These are phyloP conservation scores for Amorpha juglandis DNA, from an alignment of 2,888 invertebrate genomes.

Conservation along the genomic window DNA sequence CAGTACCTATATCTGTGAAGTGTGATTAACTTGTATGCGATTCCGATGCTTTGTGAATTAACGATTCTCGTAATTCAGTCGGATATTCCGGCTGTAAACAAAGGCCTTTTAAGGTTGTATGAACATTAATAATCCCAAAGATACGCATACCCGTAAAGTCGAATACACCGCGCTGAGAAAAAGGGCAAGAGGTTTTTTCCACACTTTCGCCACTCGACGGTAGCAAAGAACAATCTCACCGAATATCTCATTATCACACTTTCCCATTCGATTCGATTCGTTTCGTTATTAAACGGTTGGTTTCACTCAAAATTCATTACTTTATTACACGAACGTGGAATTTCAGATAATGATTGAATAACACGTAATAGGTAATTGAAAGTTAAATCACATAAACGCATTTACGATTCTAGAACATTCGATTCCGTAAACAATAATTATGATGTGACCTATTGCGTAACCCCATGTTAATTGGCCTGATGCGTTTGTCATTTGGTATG, in stretches of 20 bases:
- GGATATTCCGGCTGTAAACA: too few relatives aligned
- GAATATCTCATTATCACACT: constrained; percentile 14
- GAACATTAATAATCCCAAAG: background rate
- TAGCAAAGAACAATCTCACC: constrained; percentile 13
- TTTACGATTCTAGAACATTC: background rate
- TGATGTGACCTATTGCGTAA: constrained; percentile 13
- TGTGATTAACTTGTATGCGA: too few relatives aligned
- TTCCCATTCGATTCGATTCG: constrained; percentile 3
- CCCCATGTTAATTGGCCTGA: constrained; percentile 24
- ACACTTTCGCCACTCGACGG: constrained; percentile 17
- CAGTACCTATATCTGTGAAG: too few relatives aligned
- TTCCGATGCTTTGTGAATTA: too few relatives aligned
- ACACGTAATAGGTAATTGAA: background rate
- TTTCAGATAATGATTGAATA: background rate
- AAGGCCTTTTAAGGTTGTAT: too few relatives aligned
- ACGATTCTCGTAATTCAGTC: too few relatives aligned
- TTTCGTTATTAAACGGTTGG: background rate
- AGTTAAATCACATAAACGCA: background rate
- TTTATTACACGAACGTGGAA: background rate
- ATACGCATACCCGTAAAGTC: background rate
- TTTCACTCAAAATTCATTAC: constrained; percentile 4
- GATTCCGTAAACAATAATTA: constrained; percentile 4
- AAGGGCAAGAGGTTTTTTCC: constrained; percentile 3
- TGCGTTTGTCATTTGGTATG: constrained; percentile 31
- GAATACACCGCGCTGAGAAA: background rate